A percentile compares a stretch with the other conserved stretches of the same genome.
Conservation (phyloP, 1,140 invertebrate genomes). For the Coenobita brevimanus region DNA sequence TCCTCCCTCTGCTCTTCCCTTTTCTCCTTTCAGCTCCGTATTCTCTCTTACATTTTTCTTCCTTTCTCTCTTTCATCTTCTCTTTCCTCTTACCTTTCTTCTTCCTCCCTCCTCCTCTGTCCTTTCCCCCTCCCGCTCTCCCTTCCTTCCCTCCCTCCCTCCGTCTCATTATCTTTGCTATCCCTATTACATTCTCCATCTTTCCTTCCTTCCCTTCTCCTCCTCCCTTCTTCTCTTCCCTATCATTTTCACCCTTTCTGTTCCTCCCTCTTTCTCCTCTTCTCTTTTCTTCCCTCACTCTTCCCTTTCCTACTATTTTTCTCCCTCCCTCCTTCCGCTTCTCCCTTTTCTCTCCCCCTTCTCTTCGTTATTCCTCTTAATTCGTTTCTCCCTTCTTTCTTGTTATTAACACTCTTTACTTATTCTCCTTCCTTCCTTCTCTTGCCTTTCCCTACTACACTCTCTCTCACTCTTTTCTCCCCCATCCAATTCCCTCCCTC, state of each 20-base stretch:
- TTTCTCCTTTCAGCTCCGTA: background rate
- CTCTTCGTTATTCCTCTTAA: background rate
- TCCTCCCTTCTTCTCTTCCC: too few species aligned
- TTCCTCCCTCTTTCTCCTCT: background rate
- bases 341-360: background rate
- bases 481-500: background rate
- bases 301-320: background rate
- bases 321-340: background rate
- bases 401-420: background rate
- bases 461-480: too few species aligned
- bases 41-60: background rate
- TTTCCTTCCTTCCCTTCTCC: background rate
- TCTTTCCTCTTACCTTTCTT: background rate
- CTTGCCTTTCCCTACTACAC: background rate
- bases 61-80: background rate
- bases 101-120: background rate
- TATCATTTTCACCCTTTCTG: too few species aligned
- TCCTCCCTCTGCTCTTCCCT: background rate
- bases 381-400: too few species aligned
- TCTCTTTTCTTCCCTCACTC: too few species aligned
- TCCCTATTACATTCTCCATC: background rate
- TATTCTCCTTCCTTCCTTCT: background rate
- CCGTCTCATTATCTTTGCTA: background rate
- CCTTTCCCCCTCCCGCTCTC: too few species aligned
- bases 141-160: background rate